Percentiles rank a stretch among this genome's conserved stretches.
phyloP scores from a whole-genome alignment of 2,113 vertebrate species.

The Sminthopsis crassicaudata region DNA sequence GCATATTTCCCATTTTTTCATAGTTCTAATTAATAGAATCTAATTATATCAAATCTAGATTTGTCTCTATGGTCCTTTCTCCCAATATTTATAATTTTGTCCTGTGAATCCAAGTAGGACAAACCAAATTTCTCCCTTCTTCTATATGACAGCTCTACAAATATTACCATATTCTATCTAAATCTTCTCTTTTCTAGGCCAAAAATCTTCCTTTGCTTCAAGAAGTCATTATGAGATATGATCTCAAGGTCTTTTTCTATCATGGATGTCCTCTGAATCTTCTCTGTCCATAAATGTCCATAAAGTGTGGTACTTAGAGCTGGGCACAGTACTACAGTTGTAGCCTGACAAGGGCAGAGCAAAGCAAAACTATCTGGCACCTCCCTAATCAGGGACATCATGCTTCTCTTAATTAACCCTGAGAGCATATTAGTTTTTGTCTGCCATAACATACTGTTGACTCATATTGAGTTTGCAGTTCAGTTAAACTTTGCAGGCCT shows the following conservation, averaged over 20 bases:
- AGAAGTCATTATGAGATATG: not conserved
- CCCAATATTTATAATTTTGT: not conserved
- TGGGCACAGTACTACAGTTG: not conserved
- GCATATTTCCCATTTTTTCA: not conserved
- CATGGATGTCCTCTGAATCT: not conserved
- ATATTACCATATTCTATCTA: not conserved
- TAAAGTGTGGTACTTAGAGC: not conserved
- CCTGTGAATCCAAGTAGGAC: not conserved
- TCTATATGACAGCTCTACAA: not conserved
- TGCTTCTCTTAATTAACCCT: not conserved
- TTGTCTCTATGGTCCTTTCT: not conserved
- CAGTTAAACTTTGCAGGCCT: not conserved
- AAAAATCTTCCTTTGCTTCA: not conserved
- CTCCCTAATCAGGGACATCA: not conserved
- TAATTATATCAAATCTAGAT: not conserved
- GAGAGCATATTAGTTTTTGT: not conserved
- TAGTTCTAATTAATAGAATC: not conserved
- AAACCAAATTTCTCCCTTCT: not conserved
- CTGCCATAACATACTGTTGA: not conserved
- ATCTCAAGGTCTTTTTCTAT: not conserved
- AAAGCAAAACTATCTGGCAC: not conserved
- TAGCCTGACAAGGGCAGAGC: not conserved
- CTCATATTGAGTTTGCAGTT: not conserved
- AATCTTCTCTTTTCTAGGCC: not conserved
- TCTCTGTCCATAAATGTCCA: not conserved